A percentile compares a stretch with the other conserved stretches of the same genome.
These are phyloP conservation scores for Zosterops borbonicus DNA, from an alignment of 2,113 vertebrate species.

Conservation along the genomic window DNA sequence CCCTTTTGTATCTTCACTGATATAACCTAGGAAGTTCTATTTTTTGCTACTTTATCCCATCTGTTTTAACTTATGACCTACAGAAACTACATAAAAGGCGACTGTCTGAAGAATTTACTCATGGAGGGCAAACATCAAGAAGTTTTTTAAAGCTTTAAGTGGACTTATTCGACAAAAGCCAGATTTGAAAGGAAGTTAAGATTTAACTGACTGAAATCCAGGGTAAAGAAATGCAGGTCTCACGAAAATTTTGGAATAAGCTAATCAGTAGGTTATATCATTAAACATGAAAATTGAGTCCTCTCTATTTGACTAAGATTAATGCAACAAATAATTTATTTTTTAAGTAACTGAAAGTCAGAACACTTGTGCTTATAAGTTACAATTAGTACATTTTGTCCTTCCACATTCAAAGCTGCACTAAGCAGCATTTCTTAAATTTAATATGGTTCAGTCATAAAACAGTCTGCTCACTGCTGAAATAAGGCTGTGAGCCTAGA, in stretches of 20 bases:
- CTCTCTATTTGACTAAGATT: neutral
- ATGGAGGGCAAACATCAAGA: neutral
- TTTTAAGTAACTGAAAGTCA: neutral
- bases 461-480: neutral
- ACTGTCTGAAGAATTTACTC: neutral
- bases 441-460: neutral
- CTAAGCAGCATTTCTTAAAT: neutral
- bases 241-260: neutral
- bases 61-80: neutral
- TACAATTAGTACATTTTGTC: neutral
- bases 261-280: neutral
- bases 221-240: neutral
- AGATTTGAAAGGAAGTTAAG: constrained; percentile 11
- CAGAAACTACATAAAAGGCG: neutral
- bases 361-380: neutral
- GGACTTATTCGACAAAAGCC: neutral
- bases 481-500: neutral
- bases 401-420: neutral
- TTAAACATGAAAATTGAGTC: neutral
- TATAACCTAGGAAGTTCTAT: neutral
- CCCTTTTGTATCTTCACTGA: neutral
- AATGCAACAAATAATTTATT: neutral
- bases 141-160: neutral
- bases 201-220: constrained; percentile 2
- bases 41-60: neutral